Evolutionary conservation across 2,888 invertebrate species (phyloP), one percentile per base, ranked within the genome.

Genomic region (Cancer borealis): DNA sequence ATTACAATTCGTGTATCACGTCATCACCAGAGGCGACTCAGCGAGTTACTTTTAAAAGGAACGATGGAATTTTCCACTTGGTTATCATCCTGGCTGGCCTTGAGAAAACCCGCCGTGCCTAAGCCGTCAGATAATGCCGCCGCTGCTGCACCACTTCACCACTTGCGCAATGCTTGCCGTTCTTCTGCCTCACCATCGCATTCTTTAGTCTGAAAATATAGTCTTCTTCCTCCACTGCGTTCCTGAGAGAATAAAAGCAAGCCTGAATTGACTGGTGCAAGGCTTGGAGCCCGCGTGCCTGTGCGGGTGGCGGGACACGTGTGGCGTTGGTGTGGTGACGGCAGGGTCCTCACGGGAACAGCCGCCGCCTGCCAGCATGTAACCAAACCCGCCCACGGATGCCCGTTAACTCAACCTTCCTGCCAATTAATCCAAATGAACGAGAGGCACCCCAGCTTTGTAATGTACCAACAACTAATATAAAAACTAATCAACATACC

Each of bases 281-380:
- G 46, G n/a, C 84, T 1, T 4, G 26, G 26, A 5, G 47, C n/a
- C 88, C 46, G 14, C n/a, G 88, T 47, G 46, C 47, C 47, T 17
- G n/a, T 8, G 84, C 84, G 84, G 84, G 8, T 21, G 90, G 26
- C 21, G 54, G 30, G 54, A 49, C 88, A 87, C 92, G 54, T 87
- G 92, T 45, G 60, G n/a, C 47, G 60, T 54, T 39, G 92, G 12
- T 10, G 60, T 17, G 54, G 45, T 17, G 60, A 79, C 46, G 46
- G 30, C 45, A n/a, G 39, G 66, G 26, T 8, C 10, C 88, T 88
- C 92, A 79, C 39, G 17, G 49, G 93, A 93, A 93, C 90, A 90
- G 93, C 90, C 93, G 39, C 46, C 46, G 79, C 90, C 90, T 90
- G 39, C 46, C 46, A 91, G 54, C 87, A 92, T 92, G 92, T 88